Percentiles rank a stretch among this genome's conserved stretches.
These are phyloP conservation scores for Whitmania pigra DNA, from an alignment of 1,140 invertebrate genomes.

Conservation along the genomic window DNA sequence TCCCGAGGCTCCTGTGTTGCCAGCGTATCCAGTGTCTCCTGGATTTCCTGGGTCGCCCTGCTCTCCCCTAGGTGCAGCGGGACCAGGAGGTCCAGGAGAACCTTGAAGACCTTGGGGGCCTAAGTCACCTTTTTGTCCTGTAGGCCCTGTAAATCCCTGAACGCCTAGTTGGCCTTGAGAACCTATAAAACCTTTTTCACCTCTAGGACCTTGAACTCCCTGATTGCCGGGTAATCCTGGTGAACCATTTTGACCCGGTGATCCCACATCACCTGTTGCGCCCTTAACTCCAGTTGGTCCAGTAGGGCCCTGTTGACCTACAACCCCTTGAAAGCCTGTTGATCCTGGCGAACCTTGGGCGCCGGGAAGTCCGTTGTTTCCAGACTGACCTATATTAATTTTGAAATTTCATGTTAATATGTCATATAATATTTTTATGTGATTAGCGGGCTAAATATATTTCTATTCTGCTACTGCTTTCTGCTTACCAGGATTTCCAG, in stretches of 20 bases:
- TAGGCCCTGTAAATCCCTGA: neutral
- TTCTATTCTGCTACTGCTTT: neutral
- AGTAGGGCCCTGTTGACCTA: neutral
- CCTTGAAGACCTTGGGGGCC: constrained; percentile 14
- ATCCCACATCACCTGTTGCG: neutral
- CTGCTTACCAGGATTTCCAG: neutral
- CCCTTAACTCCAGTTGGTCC: neutral
- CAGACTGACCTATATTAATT: neutral
- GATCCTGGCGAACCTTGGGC: constrained; percentile 5
- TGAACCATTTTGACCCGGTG: neutral
- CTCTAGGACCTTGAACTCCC: constrained; percentile 26
- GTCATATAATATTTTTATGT: too few relatives aligned
- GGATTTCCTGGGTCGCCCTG: constrained; percentile 1
- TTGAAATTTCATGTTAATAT: too few relatives aligned
- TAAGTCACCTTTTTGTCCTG: constrained; percentile 8
- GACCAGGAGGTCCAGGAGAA: constrained; percentile 2
- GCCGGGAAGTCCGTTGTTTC: constrained; percentile 1
- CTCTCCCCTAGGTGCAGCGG: neutral
- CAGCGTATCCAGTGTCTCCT: neutral
- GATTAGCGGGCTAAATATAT: too few relatives aligned
- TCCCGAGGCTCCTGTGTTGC: neutral
- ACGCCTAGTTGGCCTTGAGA: neutral
- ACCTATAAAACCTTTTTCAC: constrained; percentile 45
- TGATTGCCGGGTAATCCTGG: neutral
- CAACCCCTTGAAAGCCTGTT: neutral